phyloP scores from a whole-genome alignment of 2,797 vertebrate genomes.

The Geotria australis region DNA sequence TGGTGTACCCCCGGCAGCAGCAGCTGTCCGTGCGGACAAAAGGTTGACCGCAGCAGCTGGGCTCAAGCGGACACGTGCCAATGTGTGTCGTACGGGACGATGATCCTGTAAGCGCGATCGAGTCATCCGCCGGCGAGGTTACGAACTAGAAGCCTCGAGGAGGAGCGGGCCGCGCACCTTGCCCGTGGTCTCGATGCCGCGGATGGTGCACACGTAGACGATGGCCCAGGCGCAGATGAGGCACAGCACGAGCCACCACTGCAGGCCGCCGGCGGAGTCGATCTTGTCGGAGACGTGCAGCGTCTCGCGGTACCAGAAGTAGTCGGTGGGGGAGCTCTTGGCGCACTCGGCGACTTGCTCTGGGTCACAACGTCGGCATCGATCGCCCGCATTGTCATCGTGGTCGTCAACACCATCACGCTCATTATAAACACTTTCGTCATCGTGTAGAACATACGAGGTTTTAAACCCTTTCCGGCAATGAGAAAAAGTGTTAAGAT shows the following conservation, averaged over 20 bases:
- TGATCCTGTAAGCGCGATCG: no score
- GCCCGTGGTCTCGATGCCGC: conserved; percentile 61
- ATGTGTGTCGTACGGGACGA: no score
- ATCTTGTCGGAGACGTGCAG: conserved; percentile 34
- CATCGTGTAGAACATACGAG: no score
- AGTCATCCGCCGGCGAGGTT: neutral
- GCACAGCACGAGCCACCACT: conserved; percentile 42
- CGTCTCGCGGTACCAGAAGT: conserved; percentile 64
- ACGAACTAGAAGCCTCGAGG: neutral
- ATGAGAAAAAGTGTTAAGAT: no score
- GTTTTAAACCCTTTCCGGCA: no score
- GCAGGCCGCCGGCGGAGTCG: conserved; percentile 19
- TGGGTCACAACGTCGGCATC: conserved; percentile 5
- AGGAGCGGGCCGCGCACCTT: conserved; percentile 22
- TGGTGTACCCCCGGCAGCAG: no score
- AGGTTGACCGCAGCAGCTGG: no score
- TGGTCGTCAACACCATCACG: no score
- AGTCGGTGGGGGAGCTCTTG: conserved; percentile 45
- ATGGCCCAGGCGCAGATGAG: conserved; percentile 35
- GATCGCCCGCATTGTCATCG: no score
- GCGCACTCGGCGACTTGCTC: conserved; percentile 24
- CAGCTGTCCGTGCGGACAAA: no score
- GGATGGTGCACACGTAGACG: conserved; percentile 39
- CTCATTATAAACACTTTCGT: no score
- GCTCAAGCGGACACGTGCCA: no score